Conservation (phyloP, 2,888 invertebrate genomes). For the Nemoura dubitans region DNA sequence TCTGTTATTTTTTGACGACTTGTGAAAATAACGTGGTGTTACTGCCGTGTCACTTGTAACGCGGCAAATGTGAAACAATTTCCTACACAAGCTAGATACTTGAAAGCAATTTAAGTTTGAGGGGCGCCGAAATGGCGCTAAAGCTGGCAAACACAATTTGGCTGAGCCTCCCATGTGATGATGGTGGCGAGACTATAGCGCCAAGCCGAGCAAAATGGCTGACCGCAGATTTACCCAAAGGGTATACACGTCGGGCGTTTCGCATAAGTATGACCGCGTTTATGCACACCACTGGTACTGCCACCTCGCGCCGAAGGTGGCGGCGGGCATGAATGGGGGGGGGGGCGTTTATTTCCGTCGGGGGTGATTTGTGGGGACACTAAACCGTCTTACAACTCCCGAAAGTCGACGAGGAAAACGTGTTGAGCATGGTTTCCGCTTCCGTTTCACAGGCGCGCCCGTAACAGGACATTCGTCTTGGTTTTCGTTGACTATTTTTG, state of each 20-base stretch:
- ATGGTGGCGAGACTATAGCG: neutral
- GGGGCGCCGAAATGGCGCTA: neutral
- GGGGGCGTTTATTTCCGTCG: neutral
- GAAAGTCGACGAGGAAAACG: neutral
- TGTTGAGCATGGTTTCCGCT: neutral
- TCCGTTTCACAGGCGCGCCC: neutral
- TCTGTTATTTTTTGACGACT: neutral
- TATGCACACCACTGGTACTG: neutral
- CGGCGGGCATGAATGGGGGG: too few species aligned
- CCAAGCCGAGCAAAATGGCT: neutral
- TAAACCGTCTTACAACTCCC: slow-evolving; percentile 7
- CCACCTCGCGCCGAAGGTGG: too few species aligned
- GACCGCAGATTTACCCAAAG: neutral
- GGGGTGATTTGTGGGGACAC: neutral
- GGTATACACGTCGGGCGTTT: neutral
- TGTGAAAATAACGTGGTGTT: too few species aligned
- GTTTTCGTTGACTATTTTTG: neutral
- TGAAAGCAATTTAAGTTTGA: neutral
- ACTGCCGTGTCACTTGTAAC: neutral
- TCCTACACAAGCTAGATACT: neutral
- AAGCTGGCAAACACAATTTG: neutral
- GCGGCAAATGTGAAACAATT: neutral
- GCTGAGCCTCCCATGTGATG: neutral
- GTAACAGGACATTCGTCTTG: neutral
- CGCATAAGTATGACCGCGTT: neutral